Conservation (phyloP, 2,797 vertebrate species). For the Garrulus glandarius region DNA sequence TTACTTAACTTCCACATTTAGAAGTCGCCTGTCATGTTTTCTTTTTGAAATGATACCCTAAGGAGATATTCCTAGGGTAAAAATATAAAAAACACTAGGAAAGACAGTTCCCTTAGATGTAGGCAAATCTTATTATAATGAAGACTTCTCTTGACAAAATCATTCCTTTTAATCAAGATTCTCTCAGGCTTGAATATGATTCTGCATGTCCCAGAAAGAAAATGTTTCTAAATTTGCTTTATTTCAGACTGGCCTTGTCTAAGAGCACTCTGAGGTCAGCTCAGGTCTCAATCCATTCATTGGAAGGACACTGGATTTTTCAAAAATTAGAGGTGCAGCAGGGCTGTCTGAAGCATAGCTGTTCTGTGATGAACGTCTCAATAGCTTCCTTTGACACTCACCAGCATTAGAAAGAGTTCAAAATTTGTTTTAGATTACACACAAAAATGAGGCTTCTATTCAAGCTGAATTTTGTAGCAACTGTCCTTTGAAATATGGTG, state of each 20-base stretch:
- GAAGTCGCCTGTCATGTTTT: background rate
- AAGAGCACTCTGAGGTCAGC: background rate
- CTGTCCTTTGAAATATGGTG: background rate
- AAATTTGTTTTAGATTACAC: background rate
- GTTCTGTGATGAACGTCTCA: background rate
- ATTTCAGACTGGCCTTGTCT: background rate
- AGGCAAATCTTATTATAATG: conserved; percentile 11
- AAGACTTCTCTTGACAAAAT: background rate
- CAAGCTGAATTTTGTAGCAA: background rate
- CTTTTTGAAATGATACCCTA: background rate
- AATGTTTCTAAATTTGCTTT: background rate
- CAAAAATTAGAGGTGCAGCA: background rate
- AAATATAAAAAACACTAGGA: background rate
- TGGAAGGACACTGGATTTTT: background rate
- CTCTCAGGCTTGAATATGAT: conserved; percentile 27
- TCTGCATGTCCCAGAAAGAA: background rate
- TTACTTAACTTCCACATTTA: background rate
- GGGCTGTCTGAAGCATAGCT: background rate
- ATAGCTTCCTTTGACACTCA: background rate
- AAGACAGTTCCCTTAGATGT: background rate
- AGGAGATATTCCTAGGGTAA: background rate
- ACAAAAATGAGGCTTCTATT: background rate
- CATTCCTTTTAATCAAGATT: background rate
- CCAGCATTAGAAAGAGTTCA: background rate
- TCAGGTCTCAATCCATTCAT: background rate